phyloP scores from a whole-genome alignment of 1,140 invertebrate genomes.

The Trichomalopsis sarcophagae region DNA sequence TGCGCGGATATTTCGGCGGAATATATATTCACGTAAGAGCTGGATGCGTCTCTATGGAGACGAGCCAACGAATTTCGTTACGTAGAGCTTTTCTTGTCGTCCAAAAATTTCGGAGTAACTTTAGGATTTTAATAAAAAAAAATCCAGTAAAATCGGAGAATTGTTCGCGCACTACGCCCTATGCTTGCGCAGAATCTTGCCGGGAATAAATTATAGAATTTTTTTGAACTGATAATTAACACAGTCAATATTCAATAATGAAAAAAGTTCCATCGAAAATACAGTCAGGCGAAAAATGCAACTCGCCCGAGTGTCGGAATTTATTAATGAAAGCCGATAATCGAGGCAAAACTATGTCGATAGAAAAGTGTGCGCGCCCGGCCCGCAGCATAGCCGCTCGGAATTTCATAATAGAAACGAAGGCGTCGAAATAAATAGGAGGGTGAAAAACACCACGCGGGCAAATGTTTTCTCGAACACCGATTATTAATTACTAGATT shows the following conservation, averaged over 20 bases:
- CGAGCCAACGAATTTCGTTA: neutral
- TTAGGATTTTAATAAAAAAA: no score
- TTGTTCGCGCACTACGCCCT: no score
- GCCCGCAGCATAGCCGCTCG: neutral
- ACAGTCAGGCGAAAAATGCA: no score
- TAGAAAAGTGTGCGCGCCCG: neutral
- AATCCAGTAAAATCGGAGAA: no score
- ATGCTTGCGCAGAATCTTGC: no score
- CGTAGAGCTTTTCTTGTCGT: neutral
- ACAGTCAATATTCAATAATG: neutral
- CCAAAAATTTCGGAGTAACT: neutral
- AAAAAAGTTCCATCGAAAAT: neutral
- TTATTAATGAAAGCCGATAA: slow-evolving; percentile 6
- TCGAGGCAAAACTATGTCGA: neutral
- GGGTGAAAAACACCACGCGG: neutral
- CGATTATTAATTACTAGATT: no score
- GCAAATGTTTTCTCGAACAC: no score
- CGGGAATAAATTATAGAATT: neutral
- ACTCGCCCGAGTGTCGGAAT: neutral
- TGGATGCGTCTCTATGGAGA: neutral
- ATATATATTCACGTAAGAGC: neutral
- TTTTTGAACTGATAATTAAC: no score
- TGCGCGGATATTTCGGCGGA: neutral
- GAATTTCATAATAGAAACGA: slow-evolving; percentile 4
- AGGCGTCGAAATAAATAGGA: neutral